phyloP scores from a whole-genome alignment of 1,140 invertebrate species.

The Venustaconcha ellipsiformis region DNA sequence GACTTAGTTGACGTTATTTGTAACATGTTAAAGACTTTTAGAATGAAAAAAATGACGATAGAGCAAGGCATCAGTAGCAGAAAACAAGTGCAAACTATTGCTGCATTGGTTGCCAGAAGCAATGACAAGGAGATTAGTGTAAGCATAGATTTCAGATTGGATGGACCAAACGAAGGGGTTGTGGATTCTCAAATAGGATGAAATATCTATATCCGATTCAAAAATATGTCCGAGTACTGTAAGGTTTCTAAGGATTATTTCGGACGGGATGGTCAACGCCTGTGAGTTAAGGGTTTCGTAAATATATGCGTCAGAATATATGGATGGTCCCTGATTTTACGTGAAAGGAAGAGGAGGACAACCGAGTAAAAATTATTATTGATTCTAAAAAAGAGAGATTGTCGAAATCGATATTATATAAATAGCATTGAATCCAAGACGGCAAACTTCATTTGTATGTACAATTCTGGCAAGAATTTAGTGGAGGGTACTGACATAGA shows the following conservation, averaged over 20 bases:
- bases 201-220: slow-evolving; percentile 10
- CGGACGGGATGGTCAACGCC: neutral
- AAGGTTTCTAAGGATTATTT: slow-evolving; percentile 4
- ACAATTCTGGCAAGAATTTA: slow-evolving; percentile 10
- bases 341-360: slow-evolving; percentile 18
- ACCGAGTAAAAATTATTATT: slow-evolving; percentile 17
- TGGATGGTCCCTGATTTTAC: slow-evolving; percentile 22
- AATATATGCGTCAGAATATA: slow-evolving; percentile 5
- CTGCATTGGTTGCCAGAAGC: neutral
- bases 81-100: neutral
- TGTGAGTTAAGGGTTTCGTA: slow-evolving; percentile 3
- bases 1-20: too few species aligned
- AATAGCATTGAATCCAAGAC: neutral
- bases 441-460: slow-evolving; percentile 3
- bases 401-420: slow-evolving; percentile 16
- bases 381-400: neutral
- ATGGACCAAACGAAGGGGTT: neutral
- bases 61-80: neutral
- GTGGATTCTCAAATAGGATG: slow-evolving; percentile 13
- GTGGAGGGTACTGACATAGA: slow-evolving; percentile 4
- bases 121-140: slow-evolving; percentile 11
- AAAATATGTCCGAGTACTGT: neutral
- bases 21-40: too few species aligned
- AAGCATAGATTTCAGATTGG: slow-evolving; percentile 10
- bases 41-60: too few species aligned